Conservation (phyloP, 30 jellyfish, hydroid and myxozoan species). For the Clytia hemisphaerica region DNA sequence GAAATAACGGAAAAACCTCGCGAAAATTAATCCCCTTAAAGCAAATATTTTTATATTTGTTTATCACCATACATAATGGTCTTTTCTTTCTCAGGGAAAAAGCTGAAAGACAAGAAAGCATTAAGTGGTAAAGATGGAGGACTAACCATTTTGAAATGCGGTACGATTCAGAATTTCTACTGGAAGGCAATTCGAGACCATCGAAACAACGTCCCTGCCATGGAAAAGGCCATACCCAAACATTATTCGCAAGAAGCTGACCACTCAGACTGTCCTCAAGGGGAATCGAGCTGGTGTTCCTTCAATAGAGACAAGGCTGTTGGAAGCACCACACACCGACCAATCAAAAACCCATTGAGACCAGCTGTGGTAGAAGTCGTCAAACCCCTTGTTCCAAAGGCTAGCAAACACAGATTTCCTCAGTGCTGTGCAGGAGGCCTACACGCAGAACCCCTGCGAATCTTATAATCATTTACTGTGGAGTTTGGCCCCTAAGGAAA, state of each 20-base stretch:
- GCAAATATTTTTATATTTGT: no score
- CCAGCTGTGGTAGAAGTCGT: background rate
- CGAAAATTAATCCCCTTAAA: no score
- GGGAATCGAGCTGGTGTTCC: conserved; percentile 24
- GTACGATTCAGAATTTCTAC: conserved; percentile 18
- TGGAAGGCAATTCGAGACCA: conserved; percentile 7
- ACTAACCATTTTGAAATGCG: conserved; percentile 4
- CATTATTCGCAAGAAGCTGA: conserved; percentile 14
- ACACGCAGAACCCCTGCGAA: conserved; percentile 5
- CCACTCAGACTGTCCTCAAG: conserved; percentile 29
- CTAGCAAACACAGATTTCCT: conserved; percentile 16
- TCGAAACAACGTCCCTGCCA: conserved; percentile 4
- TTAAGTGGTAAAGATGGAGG: conserved; percentile 19
- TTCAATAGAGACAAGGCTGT: conserved; percentile 14
- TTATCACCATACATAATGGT: no score
- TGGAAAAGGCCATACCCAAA: conserved; percentile 23
- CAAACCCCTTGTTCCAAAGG: conserved; percentile 15
- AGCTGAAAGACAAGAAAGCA: conserved; percentile 12
- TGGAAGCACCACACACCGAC: background rate
- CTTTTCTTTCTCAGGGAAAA: conserved; percentile 1
- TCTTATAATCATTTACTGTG: background rate
- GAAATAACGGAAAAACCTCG: no score
- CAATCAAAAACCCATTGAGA: background rate
- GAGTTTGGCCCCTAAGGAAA: conserved; percentile 22
- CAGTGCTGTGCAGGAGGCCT: background rate